Evolutionary conservation across 2,888 invertebrate species (phyloP).

Genomic region (Ectemnius continuus): DNA sequence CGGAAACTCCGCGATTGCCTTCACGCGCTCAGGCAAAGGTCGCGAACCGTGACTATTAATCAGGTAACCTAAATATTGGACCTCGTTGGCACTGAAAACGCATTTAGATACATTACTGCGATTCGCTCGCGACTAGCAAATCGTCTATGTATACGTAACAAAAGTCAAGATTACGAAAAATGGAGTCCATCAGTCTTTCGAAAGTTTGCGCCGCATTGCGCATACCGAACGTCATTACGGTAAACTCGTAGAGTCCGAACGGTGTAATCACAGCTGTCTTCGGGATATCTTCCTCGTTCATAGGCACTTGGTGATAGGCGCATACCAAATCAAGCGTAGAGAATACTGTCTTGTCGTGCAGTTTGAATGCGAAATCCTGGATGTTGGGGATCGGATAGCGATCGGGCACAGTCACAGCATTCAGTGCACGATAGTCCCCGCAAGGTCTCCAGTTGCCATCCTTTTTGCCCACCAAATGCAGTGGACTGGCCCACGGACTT

Average conservation of each 20-base stretch:
- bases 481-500: no score
- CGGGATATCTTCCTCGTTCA: background rate
- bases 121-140: background rate
- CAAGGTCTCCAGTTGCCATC: background rate
- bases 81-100: background rate
- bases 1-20: background rate
- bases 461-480: no score
- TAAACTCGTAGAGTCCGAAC: background rate
- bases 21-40: background rate
- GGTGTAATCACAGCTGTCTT: background rate
- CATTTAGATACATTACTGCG: background rate
- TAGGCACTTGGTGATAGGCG: background rate
- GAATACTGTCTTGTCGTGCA: background rate
- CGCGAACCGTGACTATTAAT: no score
- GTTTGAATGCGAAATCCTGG: background rate
- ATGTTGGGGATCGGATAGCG: conserved; percentile 1
- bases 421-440: conserved; percentile 8
- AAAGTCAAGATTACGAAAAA: background rate
- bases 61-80: background rate
- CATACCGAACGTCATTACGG: no score
- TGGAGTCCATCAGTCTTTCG: background rate
- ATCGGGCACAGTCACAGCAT: background rate
- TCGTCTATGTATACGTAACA: background rate
- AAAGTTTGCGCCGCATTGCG: no score
- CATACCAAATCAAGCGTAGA: background rate